Evolutionary conservation across 2,888 invertebrate genomes (phyloP).

Genomic region (Heliconius hortense): DNA sequence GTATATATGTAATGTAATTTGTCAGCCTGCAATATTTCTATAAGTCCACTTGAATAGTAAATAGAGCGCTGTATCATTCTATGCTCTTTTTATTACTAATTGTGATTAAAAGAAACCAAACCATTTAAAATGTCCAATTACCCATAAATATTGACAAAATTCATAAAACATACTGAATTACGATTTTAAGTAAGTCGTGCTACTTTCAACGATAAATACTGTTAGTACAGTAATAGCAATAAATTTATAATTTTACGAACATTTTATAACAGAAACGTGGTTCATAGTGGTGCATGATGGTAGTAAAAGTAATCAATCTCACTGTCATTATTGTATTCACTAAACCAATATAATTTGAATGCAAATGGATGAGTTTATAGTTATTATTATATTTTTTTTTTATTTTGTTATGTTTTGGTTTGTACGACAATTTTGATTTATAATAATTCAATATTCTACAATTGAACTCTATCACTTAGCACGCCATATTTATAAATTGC

Average conservation of each 20-base stretch:
- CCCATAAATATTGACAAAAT: not conserved
- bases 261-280: slow-evolving; percentile 16
- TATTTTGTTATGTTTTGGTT: too few species aligned
- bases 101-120: not conserved
- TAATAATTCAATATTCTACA: too few species aligned
- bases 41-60: not conserved
- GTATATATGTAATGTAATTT: too few species aligned
- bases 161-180: slow-evolving; percentile 11
- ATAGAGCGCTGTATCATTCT: not conserved
- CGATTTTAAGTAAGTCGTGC: slow-evolving; percentile 8
- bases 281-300: not conserved
- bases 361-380: too few species aligned
- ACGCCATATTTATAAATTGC: too few species aligned
- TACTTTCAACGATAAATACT: slow-evolving; percentile 14
- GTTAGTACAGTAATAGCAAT: slow-evolving; percentile 17
- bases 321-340: not conserved
- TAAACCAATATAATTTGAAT: slow-evolving; percentile 2
- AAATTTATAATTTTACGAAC: slow-evolving; percentile 11
- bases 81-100: not conserved
- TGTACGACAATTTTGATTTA: too few species aligned
- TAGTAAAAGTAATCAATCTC: not conserved
- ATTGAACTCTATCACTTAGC: too few species aligned
- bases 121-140: not conserved
- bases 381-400: too few species aligned
- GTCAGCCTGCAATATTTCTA: not conserved